Evolutionary conservation across 2,113 vertebrate species (phyloP), one percentile per base, ranked within the genome.

Genomic region (Atherinomorus stipes): DNA sequence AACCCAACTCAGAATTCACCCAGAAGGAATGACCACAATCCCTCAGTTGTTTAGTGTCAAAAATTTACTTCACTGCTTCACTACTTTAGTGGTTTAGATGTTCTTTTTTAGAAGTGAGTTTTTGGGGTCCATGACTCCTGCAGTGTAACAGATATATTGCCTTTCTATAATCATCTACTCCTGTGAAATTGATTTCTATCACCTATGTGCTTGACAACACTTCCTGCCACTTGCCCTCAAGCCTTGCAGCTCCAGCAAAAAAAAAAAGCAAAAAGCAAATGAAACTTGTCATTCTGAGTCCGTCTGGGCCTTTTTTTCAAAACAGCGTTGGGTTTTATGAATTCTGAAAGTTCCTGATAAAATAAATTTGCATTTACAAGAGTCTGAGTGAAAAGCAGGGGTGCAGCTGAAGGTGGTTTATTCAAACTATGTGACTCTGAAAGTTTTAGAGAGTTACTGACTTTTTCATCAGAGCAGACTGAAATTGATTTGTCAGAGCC

Each of bases 401-500:
- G 58, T 63, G 57, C 22, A 53, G 65, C 74, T 74, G 25, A 2
- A 31, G 67, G 49, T 11, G 66, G 42, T 73, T 73, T 54, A 47
- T 18, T 64, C 47, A 22, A 51, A 44, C 66, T 12, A n/a, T 62
- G 67, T 25, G 44, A 56, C 61, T 62, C 21, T 73, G 83, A 74
- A 65, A 74, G 44, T 74, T 85, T 34, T 62, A 69, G 62, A 76
- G 74, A 59, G 71, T 81, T 76, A 49, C 81, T 70, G 71, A 59
- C 73, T 76, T 86, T 81, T 87, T 88, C 83, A 79, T 78, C 79
- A 84, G 54, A 42, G 68, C 28, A 49, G 58, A 62, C 78, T 58
- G 54, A 70, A 87, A 91, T 89, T 78, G 84, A 88, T 88, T 89
- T 84, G 82, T 84, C 57, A 34, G 58, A 76, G 75, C 78, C 37